A percentile compares a stretch with the other conserved stretches of the same genome.
Conservation (phyloP, 2,113 vertebrate genomes). For the Microcebus tavaratra region DNA sequence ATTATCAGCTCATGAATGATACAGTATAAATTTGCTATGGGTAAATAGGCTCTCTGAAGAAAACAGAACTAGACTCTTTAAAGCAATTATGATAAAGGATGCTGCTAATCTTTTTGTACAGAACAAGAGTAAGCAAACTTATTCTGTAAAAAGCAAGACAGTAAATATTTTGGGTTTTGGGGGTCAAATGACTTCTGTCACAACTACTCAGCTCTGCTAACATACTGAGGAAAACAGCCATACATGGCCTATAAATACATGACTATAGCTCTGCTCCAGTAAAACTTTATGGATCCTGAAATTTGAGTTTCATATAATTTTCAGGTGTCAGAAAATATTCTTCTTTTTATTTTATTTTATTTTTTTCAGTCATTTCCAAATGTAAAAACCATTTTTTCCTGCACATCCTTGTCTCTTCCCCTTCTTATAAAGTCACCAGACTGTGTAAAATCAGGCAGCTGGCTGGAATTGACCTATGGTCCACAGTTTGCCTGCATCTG, state of each 20-base stretch:
- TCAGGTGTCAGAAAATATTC: neutral
- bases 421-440: too few relatives aligned
- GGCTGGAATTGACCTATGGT: neutral
- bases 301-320: constrained; percentile 8
- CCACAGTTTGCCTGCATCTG: neutral
- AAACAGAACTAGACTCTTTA: neutral
- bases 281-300: neutral
- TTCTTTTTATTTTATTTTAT: neutral
- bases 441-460: neutral
- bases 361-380: constrained; percentile 30
- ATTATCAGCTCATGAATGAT: neutral
- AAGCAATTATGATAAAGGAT: constrained; percentile 15
- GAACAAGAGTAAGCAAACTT: neutral
- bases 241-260: neutral
- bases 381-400: neutral
- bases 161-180: neutral
- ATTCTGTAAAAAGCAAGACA: neutral
- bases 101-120: neutral
- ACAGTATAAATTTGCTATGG: neutral
- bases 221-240: neutral
- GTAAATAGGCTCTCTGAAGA: constrained; percentile 22
- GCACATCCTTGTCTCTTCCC: too few relatives aligned
- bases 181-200: neutral
- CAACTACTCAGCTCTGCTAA: neutral
- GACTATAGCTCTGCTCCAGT: neutral